Conservation (phyloP, 2,888 invertebrate species). For the Diarsia mendica region DNA sequence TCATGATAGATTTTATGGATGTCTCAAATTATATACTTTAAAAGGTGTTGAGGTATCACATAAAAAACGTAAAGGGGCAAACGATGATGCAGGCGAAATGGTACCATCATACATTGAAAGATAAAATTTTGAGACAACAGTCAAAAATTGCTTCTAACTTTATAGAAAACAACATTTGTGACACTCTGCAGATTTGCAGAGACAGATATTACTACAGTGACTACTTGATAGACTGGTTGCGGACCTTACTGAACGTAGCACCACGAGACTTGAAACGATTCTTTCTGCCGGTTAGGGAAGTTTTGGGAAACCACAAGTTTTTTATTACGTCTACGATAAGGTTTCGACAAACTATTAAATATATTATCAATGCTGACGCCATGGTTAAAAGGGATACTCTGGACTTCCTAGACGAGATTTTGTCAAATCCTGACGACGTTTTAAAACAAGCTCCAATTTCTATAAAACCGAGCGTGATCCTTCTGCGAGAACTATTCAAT, state of each 20-base stretch:
- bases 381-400: conserved; percentile 72
- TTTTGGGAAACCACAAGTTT: conserved; percentile 67
- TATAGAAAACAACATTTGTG: conserved; percentile 72
- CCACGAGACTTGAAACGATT: conserved; percentile 65
- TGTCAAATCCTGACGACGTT: conserved; percentile 69
- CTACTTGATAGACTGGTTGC: conserved; percentile 73
- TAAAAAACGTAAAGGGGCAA: conserved; percentile 66
- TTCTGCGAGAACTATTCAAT: conserved; percentile 68
- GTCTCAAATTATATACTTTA: conserved; percentile 73
- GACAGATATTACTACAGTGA: conserved; percentile 72
- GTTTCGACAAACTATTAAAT: conserved; percentile 69
- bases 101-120: conserved; percentile 68
- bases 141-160: conserved; percentile 70
- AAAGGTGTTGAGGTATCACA: conserved; percentile 65
- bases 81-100: conserved; percentile 63
- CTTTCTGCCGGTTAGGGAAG: conserved; percentile 63
- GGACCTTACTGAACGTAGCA: conserved; percentile 66
- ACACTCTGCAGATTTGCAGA: conserved; percentile 70
- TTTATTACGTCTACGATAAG: conserved; percentile 69
- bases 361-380: conserved; percentile 62
- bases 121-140: conserved; percentile 75
- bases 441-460: conserved; percentile 60
- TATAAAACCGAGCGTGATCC: conserved; percentile 63
- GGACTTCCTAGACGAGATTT: conserved; percentile 76
- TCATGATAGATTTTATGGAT: conserved; percentile 74